Base-by-base conservation (phyloP, 2,888 invertebrate species). In the Leptinotarsa tumamoca region DNA sequence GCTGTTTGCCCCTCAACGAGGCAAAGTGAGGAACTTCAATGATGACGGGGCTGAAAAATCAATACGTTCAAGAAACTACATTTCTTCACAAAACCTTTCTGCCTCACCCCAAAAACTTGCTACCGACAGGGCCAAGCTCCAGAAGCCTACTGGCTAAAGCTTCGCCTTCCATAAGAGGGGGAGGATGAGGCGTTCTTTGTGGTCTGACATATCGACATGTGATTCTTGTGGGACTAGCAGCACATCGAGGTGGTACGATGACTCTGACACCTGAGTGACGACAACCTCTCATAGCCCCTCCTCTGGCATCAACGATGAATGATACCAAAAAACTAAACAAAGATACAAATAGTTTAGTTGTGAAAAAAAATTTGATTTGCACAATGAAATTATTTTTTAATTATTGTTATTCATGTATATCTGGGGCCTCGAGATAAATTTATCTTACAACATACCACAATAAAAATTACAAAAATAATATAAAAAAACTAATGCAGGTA, bases 21-120 rank as follows among this genome's bases (percentile, higher is more conserved):
- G 99, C 99, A 90, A 98, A 99, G 89, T 99, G 98, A 0, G 99
- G 99, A 79, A 99, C 95, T 89, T 98, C 98, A 83, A 98, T 93
- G 78, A 98, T 94, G 4, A 97, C 96, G 3, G 97, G 97, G 70
- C 96, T 96, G 87, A 27, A 89, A 76, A 72, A 68, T 21, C 52
- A 71, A 68, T 58, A 51, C 1, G 27, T 21, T 50, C 33, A 67
- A 73, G 14, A 23, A 50, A 68, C 49, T 67, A 49, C 18, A 54
- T 58, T 43, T 33, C 33, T 33, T 33, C 33, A 33, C 7, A 33
- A 33, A 33, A 52, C 5, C 51, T 27, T 54, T 54, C 52, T 3
- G 14, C 63, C 78, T 89, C 89, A 98, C 96, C 98, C 98, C 85
- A 99, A 92, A 90, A 99, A 99, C 89, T 97, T 97, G 67, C 97